Conservation (phyloP, 2,888 invertebrate genomes). For the Xestia ashworthii region DNA sequence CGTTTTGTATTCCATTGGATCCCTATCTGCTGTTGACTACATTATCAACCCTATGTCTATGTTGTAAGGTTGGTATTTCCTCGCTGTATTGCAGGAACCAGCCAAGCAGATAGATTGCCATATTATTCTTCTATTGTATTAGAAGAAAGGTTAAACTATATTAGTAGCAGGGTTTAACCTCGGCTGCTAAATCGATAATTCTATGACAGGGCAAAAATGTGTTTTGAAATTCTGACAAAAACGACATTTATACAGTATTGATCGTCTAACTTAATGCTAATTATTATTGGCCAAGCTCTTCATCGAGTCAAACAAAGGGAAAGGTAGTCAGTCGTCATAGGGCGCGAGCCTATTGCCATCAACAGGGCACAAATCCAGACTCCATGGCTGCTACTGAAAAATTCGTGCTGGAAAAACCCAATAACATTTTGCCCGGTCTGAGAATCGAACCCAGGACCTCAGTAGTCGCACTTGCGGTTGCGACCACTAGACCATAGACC, state of each 20-base stretch:
- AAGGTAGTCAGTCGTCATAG: neutral
- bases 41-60: constrained; percentile 24
- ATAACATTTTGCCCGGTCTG: no score
- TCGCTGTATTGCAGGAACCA: constrained; percentile 5
- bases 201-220: neutral
- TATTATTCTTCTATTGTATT: constrained; percentile 54
- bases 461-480: neutral
- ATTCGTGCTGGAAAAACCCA: no score
- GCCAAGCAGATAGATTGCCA: constrained; percentile 36
- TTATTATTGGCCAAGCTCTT: no score
- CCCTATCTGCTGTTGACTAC: neutral
- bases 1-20: constrained; percentile 53
- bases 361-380: neutral
- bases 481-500: neutral
- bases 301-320: neutral
- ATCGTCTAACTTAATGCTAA: neutral
- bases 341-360: neutral
- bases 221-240: neutral
- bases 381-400: neutral
- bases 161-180: neutral
- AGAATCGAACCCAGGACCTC: no score
- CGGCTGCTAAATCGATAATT: constrained; percentile 11
- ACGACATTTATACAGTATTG: neutral
- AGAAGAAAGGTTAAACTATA: constrained; percentile 27
- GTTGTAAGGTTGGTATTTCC: constrained; percentile 29